A percentile compares a stretch with the other conserved stretches of the same genome.
Evolutionary conservation across 2,797 vertebrate genomes (phyloP).

Genomic region (Zalophus californianus): DNA sequence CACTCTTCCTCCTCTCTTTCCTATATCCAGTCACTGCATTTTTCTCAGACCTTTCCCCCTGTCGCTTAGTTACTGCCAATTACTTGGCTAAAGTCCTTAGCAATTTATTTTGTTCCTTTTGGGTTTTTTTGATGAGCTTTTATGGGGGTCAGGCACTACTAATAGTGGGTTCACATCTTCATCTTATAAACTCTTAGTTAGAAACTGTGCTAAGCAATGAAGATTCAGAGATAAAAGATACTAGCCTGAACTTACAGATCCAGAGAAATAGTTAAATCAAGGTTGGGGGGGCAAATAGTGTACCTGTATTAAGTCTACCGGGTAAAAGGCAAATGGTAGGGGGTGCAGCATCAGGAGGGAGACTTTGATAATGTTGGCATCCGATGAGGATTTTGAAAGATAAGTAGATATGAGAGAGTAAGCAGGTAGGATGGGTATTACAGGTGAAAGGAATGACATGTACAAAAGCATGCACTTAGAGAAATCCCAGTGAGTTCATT

Average conservation of each 20-base stretch:
- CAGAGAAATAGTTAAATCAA: not conserved
- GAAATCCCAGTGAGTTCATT: not conserved
- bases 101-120: not conserved
- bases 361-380: not conserved
- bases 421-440: not conserved
- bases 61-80: not conserved
- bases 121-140: not conserved
- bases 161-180: not conserved
- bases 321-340: not conserved
- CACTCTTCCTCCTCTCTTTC: not conserved
- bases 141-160: not conserved
- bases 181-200: not conserved
- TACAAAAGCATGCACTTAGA: not conserved
- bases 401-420: not conserved
- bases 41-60: not conserved
- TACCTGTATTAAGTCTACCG: not conserved
- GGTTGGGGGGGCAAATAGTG: not conserved
- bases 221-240: not conserved
- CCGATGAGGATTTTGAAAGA: not conserved
- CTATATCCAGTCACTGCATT: not conserved
- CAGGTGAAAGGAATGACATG: not conserved
- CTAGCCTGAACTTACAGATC: not conserved
- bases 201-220: not conserved
- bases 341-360: not conserved
- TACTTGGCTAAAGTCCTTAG: not conserved